Evolutionary conservation across 2,113 vertebrate species (phyloP), one percentile per base, ranked within the genome.

Genomic region (Potamarius usumacintae): DNA sequence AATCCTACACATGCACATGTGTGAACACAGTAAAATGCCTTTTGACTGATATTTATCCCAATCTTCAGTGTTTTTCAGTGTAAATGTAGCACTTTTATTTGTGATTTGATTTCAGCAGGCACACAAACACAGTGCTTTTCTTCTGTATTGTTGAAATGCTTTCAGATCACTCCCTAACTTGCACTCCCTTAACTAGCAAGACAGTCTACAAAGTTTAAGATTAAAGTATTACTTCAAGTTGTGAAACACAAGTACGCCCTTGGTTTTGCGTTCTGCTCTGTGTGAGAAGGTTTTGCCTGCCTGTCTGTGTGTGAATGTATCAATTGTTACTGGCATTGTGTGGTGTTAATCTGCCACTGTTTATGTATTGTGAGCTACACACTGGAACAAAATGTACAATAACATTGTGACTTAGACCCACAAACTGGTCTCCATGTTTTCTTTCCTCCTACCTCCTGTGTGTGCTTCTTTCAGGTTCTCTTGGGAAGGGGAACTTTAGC

Each of bases 111-210:
- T 60, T 50, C 20, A 57, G n/a, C 57, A 27, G n/a, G 27, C 6
- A 3, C 25, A 57, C 74, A 52, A 14, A 57, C 18, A 7, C 17
- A 52, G 18, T 58, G 62, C 62, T 84, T 81, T 58, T 57, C 67
- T 71, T 85, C 60, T 53, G 34, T 87, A 30, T 11, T 87, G 69
- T 83, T 71, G 67, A 42, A 60, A 30, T 63, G 22, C n/a, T 6
- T 82, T 58, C 34, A 52, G 84, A 60, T 86, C 34, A 69, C 87
- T 84, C 74, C 84, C 55, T 63, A 17, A 17, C 71, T 85, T 87
- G 27, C 4, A n/a, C 20, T 83, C 79, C 63, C 27, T 67, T 72
- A 85, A 85, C 82, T 57, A 89, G 53, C 71, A 57, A 78, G 69
- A 62, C 30, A 53, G 25, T 58, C 82, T 71, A 74, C 78, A 87